phyloP scores from a whole-genome alignment of 2,113 vertebrate genomes.

The Brachypodius melanocephalos region DNA sequence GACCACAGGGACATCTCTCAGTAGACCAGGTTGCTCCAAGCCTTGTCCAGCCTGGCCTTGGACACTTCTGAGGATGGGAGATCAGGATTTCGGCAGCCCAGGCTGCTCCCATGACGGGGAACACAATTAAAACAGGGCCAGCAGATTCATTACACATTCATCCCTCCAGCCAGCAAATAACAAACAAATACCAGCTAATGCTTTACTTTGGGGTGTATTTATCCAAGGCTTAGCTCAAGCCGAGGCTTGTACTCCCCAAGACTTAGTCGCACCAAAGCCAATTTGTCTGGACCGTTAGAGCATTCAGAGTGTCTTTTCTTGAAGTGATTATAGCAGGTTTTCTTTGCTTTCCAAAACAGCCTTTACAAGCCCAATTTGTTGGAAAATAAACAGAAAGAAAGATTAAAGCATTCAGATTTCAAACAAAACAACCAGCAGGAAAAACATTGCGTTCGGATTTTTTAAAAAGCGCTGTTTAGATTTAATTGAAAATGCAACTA shows the following conservation, averaged over 20 bases:
- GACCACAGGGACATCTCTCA: rapidly evolving
- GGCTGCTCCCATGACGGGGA: rapidly evolving
- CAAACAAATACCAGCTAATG: neutral
- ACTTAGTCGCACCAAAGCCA: neutral
- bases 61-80: neutral
- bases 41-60: neutral
- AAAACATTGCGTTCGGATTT: neutral
- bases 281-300: neutral
- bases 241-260: neutral
- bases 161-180: neutral
- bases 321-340: neutral
- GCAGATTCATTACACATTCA: neutral
- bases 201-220: neutral
- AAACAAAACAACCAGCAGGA: neutral
- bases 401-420: neutral
- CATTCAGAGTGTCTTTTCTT: neutral
- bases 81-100: neutral
- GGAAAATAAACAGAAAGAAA: neutral
- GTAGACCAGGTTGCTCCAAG: neutral
- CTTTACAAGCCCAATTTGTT: neutral
- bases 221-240: neutral
- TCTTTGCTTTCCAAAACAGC: neutral
- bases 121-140: neutral
- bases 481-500: neutral
- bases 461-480: neutral